Conservation (phyloP, 1,140 invertebrate species). For the Zelostemma sp. region DNA sequence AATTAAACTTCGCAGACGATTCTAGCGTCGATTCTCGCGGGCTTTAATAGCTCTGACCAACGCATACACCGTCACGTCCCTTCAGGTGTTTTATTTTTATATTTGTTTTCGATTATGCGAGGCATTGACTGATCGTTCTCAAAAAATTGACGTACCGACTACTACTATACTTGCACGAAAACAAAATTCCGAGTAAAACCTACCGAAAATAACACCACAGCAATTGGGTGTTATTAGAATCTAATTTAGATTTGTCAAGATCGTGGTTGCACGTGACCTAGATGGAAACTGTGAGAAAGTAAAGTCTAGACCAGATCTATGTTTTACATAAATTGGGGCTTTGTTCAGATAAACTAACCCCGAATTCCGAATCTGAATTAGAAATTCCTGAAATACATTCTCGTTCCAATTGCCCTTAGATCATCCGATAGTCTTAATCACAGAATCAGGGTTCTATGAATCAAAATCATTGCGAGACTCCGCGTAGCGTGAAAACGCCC, state of each 20-base stretch:
- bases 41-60: slow-evolving; percentile 35
- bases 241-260: no score
- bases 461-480: slow-evolving; percentile 1
- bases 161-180: no score
- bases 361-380: background rate
- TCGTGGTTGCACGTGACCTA: no score
- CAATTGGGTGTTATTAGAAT: no score
- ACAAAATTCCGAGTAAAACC: no score
- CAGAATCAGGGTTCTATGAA: background rate
- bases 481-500: slow-evolving; percentile 12
- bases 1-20: slow-evolving; percentile 47
- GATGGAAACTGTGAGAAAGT: no score
- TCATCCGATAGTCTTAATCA: background rate
- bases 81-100: background rate
- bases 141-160: no score
- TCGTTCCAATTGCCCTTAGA: background rate
- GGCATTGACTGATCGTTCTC: no score
- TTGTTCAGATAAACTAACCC: background rate
- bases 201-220: no score
- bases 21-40: slow-evolving; percentile 24
- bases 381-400: background rate
- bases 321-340: background rate
- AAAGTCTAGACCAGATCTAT: background rate
- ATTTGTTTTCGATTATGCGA: no score
- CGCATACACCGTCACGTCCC: slow-evolving; percentile 12